Evolutionary conservation across 1,140 invertebrate species (phyloP).

Genomic region (Physella acuta): DNA sequence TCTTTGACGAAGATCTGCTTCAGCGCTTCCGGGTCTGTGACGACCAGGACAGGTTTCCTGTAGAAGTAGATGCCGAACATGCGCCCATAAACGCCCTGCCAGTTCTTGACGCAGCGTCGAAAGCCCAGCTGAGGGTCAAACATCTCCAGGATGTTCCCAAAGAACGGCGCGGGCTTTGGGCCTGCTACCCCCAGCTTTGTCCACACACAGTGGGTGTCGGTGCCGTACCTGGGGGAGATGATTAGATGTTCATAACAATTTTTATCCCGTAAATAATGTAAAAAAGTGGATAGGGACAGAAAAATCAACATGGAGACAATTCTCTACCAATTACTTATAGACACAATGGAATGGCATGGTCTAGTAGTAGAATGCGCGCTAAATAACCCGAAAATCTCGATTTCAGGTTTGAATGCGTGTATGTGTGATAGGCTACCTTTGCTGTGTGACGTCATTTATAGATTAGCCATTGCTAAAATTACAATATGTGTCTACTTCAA

Average conservation of each 20-base stretch:
- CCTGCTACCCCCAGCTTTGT: conserved; percentile 9
- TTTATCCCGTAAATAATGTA: no score
- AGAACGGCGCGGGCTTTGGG: conserved; percentile 7
- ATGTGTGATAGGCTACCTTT: no score
- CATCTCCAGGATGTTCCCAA: conserved; percentile 19
- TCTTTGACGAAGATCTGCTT: conserved; percentile 28
- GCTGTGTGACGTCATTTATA: no score
- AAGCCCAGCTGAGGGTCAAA: conserved; percentile 10
- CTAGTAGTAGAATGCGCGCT: background rate
- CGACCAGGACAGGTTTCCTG: conserved; percentile 13
- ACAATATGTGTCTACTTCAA: no score
- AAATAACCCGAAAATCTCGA: background rate
- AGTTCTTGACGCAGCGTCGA: background rate
- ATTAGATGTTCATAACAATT: no score
- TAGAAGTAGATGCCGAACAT: conserved; percentile 23
- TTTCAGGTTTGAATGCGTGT: background rate
- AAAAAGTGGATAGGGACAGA: background rate
- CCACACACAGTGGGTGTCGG: background rate
- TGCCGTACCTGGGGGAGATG: conserved; percentile 23
- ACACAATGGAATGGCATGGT: background rate
- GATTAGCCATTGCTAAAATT: no score
- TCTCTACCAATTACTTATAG: background rate
- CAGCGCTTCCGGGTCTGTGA: conserved; percentile 13
- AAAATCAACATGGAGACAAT: background rate
- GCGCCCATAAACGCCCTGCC: conserved; percentile 13